Evolutionary conservation across 2,888 invertebrate species (phyloP), one percentile per base, ranked within the genome.

Genomic region (Ectemnius cavifrons): DNA sequence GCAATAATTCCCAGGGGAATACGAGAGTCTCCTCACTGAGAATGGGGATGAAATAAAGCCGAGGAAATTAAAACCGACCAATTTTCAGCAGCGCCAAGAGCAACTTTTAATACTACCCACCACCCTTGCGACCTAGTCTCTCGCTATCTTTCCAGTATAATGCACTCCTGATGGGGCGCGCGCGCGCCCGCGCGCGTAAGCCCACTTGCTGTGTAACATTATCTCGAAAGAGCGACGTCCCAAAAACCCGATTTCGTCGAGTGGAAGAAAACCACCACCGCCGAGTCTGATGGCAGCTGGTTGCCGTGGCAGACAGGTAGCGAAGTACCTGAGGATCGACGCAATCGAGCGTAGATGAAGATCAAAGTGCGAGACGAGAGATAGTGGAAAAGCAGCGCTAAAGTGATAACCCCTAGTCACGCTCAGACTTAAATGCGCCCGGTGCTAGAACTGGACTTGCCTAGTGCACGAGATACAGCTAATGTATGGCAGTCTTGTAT

Each of bases 1-100:
- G 23, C 77, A 77, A 67, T 77, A 77, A 77, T 77, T 77, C 72
- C 77, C 77, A 11, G 4, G 46, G 77, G 77, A 60, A 68, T 59
- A 67, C 67, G 65, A 28, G 45, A 46, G 27, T 46, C 37, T 52
- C 58, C 13, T n/a, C 46, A 11, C 56, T 47, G 20, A 28, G 46
- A 46, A 8, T 4, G 28, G 64, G 66, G 68, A 69, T 61, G 63
- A 69, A 77, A 46, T 65, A 63, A 61, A 66, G 59, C 49, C 47
- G 14, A 11, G n/a, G 52, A 58, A 67, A 75, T 73, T 70, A 73
- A 59, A 73, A 69, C 66, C 57, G 45, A n/a, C 45, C 14, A 16
- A 70, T 47, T 62, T 61, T n/a, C 8, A 37, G 18, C 66, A n/a
- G 52, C 69, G 27, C 56, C 66, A 63, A 59, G 61, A 63, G 61